Conservation (phyloP, 2,888 invertebrate genomes). For the Nephrotoma guestfalica region DNA sequence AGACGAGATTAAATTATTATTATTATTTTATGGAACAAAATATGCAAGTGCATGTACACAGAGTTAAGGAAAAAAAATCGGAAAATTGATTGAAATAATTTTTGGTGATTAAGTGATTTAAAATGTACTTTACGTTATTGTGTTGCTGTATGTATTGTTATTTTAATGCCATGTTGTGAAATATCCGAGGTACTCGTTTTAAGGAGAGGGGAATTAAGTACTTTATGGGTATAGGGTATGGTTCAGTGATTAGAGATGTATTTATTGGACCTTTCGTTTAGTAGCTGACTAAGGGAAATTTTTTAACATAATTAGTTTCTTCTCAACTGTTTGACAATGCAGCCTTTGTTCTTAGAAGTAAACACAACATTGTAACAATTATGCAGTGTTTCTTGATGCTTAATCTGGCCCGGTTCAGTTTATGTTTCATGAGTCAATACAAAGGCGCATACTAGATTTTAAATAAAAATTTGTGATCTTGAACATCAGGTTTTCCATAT, state of each 20-base stretch:
- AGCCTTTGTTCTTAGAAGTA: too few species aligned
- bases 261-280: neutral
- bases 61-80: neutral
- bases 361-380: too few species aligned
- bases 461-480: too few species aligned
- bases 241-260: neutral
- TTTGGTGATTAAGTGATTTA: neutral
- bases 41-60: neutral
- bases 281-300: too few species aligned
- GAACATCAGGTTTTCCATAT: too few species aligned
- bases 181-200: neutral
- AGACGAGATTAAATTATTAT: neutral
- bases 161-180: neutral
- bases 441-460: too few species aligned
- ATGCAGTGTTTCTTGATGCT: too few species aligned
- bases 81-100: neutral
- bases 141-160: neutral
- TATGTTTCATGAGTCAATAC: too few species aligned
- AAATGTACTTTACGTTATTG: neutral
- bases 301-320: too few species aligned
- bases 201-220: neutral
- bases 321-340: too few species aligned
- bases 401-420: too few species aligned
- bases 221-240: neutral
- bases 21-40: neutral